A percentile compares a stretch with the other conserved stretches of the same genome.
These are phyloP conservation scores for Rattus rattus DNA, from an alignment of 2,113 vertebrate species.

Conservation along the genomic window DNA sequence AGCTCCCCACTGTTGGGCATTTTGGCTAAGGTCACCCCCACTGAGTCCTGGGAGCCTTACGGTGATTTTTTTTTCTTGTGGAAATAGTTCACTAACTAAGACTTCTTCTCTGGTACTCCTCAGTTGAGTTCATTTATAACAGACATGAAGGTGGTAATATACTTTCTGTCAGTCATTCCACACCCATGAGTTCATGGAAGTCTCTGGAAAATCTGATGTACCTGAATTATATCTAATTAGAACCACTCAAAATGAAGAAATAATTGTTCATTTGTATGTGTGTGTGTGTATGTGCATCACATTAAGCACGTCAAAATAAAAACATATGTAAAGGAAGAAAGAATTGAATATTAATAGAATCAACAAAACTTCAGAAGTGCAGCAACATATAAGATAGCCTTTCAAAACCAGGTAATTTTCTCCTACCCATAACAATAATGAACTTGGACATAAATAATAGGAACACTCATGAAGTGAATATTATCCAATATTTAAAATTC, in stretches of 20 bases:
- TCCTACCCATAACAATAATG: background rate
- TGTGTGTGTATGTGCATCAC: background rate
- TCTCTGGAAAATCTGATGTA: background rate
- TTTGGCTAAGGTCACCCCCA: no score
- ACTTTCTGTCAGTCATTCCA: background rate
- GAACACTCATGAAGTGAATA: background rate
- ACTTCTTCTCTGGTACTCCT: background rate
- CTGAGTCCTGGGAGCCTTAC: background rate
- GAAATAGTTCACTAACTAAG: constrained; percentile 4
- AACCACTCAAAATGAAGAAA: background rate
- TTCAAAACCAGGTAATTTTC: background rate
- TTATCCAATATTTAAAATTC: background rate
- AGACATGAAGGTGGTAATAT: background rate
- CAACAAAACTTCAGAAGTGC: background rate
- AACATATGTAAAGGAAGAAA: background rate
- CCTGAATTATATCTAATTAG: background rate
- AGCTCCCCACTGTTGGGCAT: no score
- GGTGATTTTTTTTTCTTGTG: background rate
- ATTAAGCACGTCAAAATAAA: background rate
- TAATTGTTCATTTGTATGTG: background rate
- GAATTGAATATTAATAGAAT: background rate
- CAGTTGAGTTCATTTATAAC: background rate
- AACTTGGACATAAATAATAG: background rate
- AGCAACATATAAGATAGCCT: background rate
- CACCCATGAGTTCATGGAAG: background rate